These are phyloP conservation scores for Parazoanthus atlanticus DNA, from an alignment of 92 coral and sea anemone genomes.

Conservation along the genomic window DNA sequence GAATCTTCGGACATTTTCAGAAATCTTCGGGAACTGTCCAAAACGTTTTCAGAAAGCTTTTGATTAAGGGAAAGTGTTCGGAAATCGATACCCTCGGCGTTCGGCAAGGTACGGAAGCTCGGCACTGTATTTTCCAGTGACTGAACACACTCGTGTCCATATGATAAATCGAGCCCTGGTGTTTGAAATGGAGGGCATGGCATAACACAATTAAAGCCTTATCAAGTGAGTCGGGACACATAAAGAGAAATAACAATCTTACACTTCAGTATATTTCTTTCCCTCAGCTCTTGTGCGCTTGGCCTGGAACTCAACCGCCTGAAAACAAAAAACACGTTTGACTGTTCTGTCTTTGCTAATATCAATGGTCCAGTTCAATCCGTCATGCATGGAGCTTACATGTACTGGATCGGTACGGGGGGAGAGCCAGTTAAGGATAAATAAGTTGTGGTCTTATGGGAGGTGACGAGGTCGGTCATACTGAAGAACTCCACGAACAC, in stretches of 20 bases:
- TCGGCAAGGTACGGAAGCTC: too few species aligned
- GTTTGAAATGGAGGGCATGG: neutral
- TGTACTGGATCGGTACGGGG: neutral
- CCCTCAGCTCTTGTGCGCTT: conserved; percentile 91
- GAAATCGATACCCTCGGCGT: too few species aligned
- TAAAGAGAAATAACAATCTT: conserved; percentile 29
- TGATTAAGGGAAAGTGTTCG: too few species aligned
- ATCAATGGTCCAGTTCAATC: neutral
- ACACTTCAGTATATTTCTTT: conserved; percentile 90
- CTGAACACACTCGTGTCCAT: too few species aligned
- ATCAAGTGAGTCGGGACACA: neutral
- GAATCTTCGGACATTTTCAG: too few species aligned
- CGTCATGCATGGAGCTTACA: neutral
- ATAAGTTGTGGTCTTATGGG: neutral
- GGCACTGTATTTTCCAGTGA: too few species aligned
- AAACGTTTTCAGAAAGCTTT: too few species aligned
- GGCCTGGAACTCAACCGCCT: conserved; percentile 97
- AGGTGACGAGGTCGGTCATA: neutral
- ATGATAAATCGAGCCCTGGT: too few species aligned
- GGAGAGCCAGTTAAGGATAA: neutral
- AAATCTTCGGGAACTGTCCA: too few species aligned
- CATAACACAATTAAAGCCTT: neutral
- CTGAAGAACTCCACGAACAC: neutral
- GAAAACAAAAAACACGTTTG: conserved; percentile 20
- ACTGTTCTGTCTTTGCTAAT: neutral